Evolutionary conservation across 2,888 invertebrate genomes (phyloP).

Genomic region (Tinea trinotella): DNA sequence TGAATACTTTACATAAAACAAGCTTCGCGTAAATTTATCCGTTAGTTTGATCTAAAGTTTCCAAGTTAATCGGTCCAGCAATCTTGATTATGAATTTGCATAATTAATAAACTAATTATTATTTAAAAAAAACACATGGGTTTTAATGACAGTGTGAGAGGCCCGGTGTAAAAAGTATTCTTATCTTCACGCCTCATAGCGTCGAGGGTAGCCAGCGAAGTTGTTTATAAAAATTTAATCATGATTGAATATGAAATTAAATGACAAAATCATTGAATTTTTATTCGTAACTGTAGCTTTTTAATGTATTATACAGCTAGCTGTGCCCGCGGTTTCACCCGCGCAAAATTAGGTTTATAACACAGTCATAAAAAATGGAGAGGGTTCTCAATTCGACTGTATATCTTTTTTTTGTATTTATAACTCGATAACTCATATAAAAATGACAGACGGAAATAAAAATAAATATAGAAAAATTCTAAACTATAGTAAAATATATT

Average conservation of each 20-base stretch:
- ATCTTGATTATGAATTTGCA: conserved; percentile 42
- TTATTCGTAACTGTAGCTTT: neutral
- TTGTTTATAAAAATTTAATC: conserved; percentile 11
- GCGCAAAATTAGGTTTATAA: too few species aligned
- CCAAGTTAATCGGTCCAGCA: conserved; percentile 10
- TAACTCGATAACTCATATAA: too few species aligned
- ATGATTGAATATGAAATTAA: neutral
- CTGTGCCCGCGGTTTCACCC: too few species aligned
- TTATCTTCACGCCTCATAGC: conserved; percentile 10
- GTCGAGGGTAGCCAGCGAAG: neutral
- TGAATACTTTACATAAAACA: too few species aligned
- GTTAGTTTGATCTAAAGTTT: conserved; percentile 14
- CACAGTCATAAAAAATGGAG: too few species aligned
- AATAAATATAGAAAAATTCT: too few species aligned
- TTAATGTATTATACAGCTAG: too few species aligned
- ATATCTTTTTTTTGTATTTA: too few species aligned
- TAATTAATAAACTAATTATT: conserved; percentile 67
- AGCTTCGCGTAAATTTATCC: neutral
- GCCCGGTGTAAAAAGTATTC: conserved; percentile 3
- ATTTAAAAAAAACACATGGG: conserved; percentile 42
- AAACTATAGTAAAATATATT: too few species aligned
- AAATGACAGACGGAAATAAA: too few species aligned
- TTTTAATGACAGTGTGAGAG: conserved; percentile 49
- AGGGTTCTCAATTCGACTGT: too few species aligned
- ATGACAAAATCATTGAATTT: neutral